Percentiles rank a stretch among this genome's conserved stretches.
Evolutionary conservation across 2,797 vertebrate species (phyloP).

Genomic region (Gila robusta): DNA sequence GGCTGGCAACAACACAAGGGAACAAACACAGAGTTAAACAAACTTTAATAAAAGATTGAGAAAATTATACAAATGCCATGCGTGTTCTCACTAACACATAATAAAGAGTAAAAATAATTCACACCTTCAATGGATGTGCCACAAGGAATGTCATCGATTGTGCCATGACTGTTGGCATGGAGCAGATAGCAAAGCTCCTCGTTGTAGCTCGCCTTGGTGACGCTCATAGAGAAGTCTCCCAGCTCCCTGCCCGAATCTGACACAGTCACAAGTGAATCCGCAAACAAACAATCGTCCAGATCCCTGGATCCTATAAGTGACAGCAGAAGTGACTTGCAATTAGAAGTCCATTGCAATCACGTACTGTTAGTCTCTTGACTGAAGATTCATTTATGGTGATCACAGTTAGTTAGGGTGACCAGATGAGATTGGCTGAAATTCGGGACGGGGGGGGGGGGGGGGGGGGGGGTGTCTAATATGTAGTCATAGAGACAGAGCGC

Average conservation of each 20-base stretch:
- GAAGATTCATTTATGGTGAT: background rate
- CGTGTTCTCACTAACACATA: background rate
- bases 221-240: constrained; percentile 80
- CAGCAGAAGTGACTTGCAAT: background rate
- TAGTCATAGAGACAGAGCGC: too few relatives aligned
- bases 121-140: constrained; percentile 86
- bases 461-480: too few relatives aligned
- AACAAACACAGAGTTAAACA: constrained; percentile 27
- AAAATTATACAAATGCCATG: background rate
- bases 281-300: constrained; percentile 82
- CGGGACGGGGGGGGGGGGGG: too few relatives aligned
- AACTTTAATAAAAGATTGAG: background rate
- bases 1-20: constrained; percentile 71
- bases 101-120: background rate
- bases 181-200: constrained; percentile 80
- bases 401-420: too few relatives aligned
- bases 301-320: constrained; percentile 76
- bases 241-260: constrained; percentile 76
- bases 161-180: constrained; percentile 78
- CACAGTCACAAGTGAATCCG: constrained; percentile 82
- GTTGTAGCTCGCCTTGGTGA: constrained; percentile 73
- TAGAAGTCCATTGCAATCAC: background rate
- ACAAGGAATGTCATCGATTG: constrained; percentile 76
- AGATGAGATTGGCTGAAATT: too few relatives aligned
- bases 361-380: background rate